Evolutionary conservation across 2,797 vertebrate genomes (phyloP).

Genomic region (Enteromius viviparus): DNA sequence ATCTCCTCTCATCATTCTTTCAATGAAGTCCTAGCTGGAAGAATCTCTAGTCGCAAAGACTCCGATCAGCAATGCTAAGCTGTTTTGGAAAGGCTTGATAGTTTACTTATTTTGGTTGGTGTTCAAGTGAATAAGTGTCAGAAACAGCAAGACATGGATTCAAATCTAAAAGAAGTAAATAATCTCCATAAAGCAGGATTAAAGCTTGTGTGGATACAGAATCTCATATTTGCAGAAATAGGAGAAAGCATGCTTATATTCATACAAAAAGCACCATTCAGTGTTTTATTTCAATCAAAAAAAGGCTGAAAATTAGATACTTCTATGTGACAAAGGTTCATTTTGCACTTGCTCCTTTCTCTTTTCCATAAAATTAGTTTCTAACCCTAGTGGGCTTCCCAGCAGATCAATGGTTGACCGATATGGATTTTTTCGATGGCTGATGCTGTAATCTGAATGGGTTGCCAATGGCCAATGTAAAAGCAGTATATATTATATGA

Average conservation of each 20-base stretch:
- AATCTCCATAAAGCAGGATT: background rate
- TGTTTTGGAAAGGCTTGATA: conserved; percentile 6
- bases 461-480: background rate
- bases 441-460: background rate
- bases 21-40: conserved; percentile 51
- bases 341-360: background rate
- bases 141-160: background rate
- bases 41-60: conserved; percentile 40
- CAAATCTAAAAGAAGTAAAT: background rate
- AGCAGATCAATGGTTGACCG: background rate
- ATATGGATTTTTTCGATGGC: background rate
- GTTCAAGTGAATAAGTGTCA: conserved; percentile 29
- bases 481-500: background rate
- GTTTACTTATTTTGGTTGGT: conserved; percentile 14
- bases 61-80: background rate
- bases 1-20: conserved; percentile 48
- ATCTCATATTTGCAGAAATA: background rate
- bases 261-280: conserved; percentile 2
- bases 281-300: background rate
- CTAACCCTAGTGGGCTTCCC: background rate
- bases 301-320: background rate
- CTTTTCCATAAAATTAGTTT: background rate
- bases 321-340: background rate
- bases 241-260: background rate
- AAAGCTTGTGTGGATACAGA: conserved; percentile 15